Evolutionary conservation across 2,797 vertebrate genomes (phyloP), one percentile per base, ranked within the genome.

Genomic region (Acrossocheilus fasciatus): DNA sequence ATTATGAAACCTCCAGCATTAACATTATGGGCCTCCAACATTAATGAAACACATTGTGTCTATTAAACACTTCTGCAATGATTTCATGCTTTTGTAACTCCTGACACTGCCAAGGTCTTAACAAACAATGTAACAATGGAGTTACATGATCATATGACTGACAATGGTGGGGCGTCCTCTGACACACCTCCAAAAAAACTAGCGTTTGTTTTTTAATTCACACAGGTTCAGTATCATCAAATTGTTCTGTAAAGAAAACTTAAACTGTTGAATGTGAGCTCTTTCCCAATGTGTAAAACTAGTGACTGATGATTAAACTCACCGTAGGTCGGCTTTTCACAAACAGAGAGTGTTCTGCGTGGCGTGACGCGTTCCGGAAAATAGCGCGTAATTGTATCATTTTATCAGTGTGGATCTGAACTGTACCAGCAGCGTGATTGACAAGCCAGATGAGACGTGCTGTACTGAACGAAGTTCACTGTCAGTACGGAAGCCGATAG

Each of bases 401-500:
- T 82, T 54, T 45, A 30, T 79, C 12, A 69, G 5, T 1, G 4
- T 23, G 7, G 45, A 30, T 70, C 57, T n/a, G n/a, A 77, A 70
- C 2, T 17, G 72, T 50, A 43, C 17, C 73, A 41, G 6, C 0
- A 36, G 76, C 50, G 18, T 26, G 39, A 72, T 3, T 36, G n/a
- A 70, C 47, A 57, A 26, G 14, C 8, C 34, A 84, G 69, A 43
- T 50, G n/a, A 39, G 6, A 75, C 75, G 72, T 45, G 54, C 77
- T 50, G 15, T 1, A 5, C 36, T 23, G 76, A 20, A 47, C 39
- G 3, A 80, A 45, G 36, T 70, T 62, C 12, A 47, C 15, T 39
- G 43, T 7, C 14, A 9, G 18, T 85, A 90, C 87, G 87, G 87
- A 88, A 87, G 83, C 89, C 83, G 83, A 81, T 4, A 43, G 9